These are phyloP conservation scores for Apantesis nais DNA, from an alignment of 2,888 invertebrate genomes.

Conservation along the genomic window DNA sequence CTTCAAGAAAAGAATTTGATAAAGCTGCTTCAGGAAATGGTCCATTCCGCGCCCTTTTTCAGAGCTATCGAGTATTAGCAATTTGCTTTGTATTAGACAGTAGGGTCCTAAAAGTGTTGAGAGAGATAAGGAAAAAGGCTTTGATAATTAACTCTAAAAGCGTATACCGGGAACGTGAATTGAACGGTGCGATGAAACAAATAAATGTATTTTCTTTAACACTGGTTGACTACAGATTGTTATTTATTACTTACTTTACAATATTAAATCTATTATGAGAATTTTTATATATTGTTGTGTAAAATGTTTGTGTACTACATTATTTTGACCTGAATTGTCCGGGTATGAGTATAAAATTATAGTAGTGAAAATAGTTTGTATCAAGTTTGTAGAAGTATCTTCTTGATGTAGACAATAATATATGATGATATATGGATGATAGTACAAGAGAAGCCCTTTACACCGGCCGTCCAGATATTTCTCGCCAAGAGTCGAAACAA, in stretches of 20 bases:
- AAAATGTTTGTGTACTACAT: background rate
- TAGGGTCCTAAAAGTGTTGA: slow-evolving; percentile 67
- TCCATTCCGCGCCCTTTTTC: slow-evolving; percentile 71
- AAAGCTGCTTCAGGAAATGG: slow-evolving; percentile 76
- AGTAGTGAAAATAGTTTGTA: background rate
- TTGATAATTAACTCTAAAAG: slow-evolving; percentile 71
- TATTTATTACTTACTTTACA: slow-evolving; percentile 12
- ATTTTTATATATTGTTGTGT: background rate
- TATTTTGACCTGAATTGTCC: background rate
- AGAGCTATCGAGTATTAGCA: slow-evolving; percentile 76
- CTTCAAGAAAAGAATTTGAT: slow-evolving; percentile 65
- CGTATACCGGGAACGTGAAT: slow-evolving; percentile 65
- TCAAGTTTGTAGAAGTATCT: background rate
- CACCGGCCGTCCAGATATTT: no score
- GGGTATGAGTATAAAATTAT: background rate
- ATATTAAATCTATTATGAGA: background rate
- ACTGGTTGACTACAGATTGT: slow-evolving; percentile 43
- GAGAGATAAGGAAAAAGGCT: slow-evolving; percentile 65
- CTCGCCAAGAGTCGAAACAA: no score
- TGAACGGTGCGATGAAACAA: slow-evolving; percentile 62
- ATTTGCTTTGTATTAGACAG: slow-evolving; percentile 77
- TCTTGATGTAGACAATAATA: background rate
- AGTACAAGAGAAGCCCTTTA: no score
- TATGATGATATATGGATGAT: no score
- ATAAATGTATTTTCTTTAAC: slow-evolving; percentile 53